These are phyloP conservation scores for Trichomalopsis sarcophagae DNA, from an alignment of 1,140 invertebrate genomes.

Conservation along the genomic window DNA sequence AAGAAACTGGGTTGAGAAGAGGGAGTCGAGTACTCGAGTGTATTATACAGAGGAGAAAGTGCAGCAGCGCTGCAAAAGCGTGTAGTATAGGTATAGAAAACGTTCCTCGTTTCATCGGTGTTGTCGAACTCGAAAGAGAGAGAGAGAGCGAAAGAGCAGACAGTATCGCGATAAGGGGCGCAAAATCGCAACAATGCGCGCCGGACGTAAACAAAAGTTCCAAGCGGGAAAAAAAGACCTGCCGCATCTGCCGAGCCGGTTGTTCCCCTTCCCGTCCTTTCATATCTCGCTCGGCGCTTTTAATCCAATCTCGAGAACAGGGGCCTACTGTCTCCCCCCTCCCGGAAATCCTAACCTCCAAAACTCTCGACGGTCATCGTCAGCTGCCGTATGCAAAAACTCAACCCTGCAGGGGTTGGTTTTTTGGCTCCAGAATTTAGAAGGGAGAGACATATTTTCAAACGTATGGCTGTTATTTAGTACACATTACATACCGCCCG, in stretches of 20 bases:
- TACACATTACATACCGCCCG: neutral
- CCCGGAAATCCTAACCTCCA: constrained; percentile 30
- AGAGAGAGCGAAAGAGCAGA: neutral
- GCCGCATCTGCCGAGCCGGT: constrained; percentile 42
- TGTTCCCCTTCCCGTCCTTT: neutral
- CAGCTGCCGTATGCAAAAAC: constrained; percentile 27
- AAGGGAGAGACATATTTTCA: neutral
- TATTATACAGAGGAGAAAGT: neutral
- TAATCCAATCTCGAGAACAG: constrained; percentile 28
- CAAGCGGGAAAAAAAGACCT: constrained; percentile 16
- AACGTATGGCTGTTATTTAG: neutral
- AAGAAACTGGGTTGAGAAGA: constrained; percentile 2
- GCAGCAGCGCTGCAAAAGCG: neutral
- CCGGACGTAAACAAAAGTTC: constrained; percentile 39
- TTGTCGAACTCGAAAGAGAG: neutral
- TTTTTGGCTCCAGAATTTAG: neutral
- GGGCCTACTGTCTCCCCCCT: neutral
- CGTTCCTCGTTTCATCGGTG: no score
- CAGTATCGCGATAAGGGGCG: neutral
- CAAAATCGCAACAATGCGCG: constrained; percentile 12
- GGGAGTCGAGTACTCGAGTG: neutral
- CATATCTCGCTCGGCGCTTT: constrained; percentile 22
- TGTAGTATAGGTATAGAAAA: no score
- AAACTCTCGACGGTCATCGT: constrained; percentile 15
- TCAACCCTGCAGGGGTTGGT: neutral